Evolutionary conservation across 1,140 invertebrate genomes (phyloP), one percentile per base, ranked within the genome.

Genomic region (Lanistes nyassanus): DNA sequence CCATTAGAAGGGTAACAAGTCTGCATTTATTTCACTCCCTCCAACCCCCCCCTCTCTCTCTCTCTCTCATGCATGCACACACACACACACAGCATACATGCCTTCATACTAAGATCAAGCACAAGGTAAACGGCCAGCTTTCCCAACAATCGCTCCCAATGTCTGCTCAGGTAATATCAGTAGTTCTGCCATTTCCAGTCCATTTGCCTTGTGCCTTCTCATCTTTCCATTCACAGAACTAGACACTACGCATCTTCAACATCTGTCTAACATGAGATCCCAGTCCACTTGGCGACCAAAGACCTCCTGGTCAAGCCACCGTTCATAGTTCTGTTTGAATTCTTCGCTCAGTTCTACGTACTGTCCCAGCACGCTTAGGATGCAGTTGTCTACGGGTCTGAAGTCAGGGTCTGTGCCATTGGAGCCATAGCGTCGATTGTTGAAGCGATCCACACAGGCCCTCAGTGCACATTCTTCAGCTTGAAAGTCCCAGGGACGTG

Each of bases 401-500:
- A 95, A 93, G 81, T 97, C 95, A 26, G 83, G 83, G 74, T 88
- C 87, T 9, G 79, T 76, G 16, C 84, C 84, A 39, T 89, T 90
- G 83, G 89, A 92, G 34, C 80, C 80, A 87, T 99, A 99, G 73
- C 98, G 92, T 36, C 98, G 92, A 85, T 94, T 94, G 89, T 99
- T 99, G 83, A 99, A 99, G 58, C 96, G 92, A 90, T 99, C 97
- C 5, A 99, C 97, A 80, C 94, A 95, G 2, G 95, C 93, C 75
- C 97, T 92, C 26, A 99, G 89, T 34, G 96, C 94, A 91, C 96
- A 98, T 89, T 99, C 98, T 90, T 99, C 98, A 37, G 95, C 96
- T 91, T 99, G 98, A 87, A 99, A 99, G 89, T 99, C 98, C 96
- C 97, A 99, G 5, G 97, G 97, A 80, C 96, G 92, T 7, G 97